Base-by-base conservation (phyloP, 1,140 invertebrate genomes). In the Cotesia chilonis region DNA sequence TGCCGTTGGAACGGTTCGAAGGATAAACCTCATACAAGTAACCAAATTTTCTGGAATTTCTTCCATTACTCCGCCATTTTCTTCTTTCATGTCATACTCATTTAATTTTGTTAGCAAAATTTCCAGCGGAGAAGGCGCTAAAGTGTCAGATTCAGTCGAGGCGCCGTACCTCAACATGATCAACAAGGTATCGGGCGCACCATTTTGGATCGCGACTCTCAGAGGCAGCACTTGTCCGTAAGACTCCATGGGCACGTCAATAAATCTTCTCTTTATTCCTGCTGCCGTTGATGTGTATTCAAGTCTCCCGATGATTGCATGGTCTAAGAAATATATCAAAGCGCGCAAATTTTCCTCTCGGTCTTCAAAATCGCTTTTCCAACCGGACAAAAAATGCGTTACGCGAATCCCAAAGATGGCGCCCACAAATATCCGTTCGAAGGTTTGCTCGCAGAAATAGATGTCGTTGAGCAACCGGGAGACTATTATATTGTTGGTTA, bases 281-380 rank as follows among this genome's bases (percentile, higher is more conserved):
- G 78, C 75, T 4, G 60, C 77, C 1, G 69, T 68, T 60, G 80
- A 82, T 17, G 76, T 76, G 70, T 89, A 91, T 77, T 89, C 87
- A 3, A 92, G 79, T 64, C 83, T 87, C 0, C 88, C 90, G 38
- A 85, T 85, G 0, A 88, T 88, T 0, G 93, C 92, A 79, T 94
- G 93, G 82, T 94, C 89, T 77, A 94, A 78, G 83, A 93, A 95
- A 81, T 92, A 95, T 7, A 92, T 89, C 69, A 94, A 78, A 1
- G 93, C 94, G 35, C 90, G 87, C 1, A 93, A 83, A 78, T 93
- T 94, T 78, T 95, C 94, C 77, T 94, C 90, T 81, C 90, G 80
- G 78, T 92, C 90, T 70, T 89, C 88, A 79, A 94, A 95, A 81
- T 95, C 93, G 70, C 93, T 94, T 79, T 94, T 94, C 93, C 94